Evolutionary conservation across 2,113 vertebrate species (phyloP), one percentile per base, ranked within the genome.

Genomic region (mouse (Mus musculus)): DNA sequence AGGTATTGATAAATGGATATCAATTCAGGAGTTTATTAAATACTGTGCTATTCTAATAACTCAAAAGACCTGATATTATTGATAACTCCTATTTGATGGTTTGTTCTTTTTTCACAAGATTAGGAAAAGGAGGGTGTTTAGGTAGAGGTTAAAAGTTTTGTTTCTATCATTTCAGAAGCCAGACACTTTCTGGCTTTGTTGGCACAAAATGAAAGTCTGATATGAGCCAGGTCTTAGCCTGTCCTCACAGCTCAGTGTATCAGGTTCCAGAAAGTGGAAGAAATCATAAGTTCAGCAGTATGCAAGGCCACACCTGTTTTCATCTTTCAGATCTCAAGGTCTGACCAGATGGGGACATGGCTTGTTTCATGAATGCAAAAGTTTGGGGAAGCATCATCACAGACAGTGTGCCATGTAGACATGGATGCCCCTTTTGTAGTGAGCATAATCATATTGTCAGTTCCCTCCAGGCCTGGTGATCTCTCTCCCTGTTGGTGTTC

Each of bases 251-350:
- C 30, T 54, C 30, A 54, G 8, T 46, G 4, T 20, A 10, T 33
- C 3, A 33, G 19, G 28, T 30, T 54, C 14, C 2, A 0, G 14
- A 30, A 28, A 36, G 7, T 5, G 16, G 8, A 3, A 78, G 16
- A 54, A 20, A 30, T 16, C 1, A 20, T 54, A 49, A 78, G 16
- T 19, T 78, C 30, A 78, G 49, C 75, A 49, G 75, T 49, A 24
- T 30, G 1, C 12, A 76, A 76, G 13, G 46, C 5, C 17, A 78
- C 1, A 17, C 28, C 16, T 54, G 16, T 33, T 54, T 52, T 54
- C 16, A 20, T 54, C 49, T 78, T 20, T 30, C 30, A 54, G 17
- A 33, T 1, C 30, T 36, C 49, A 12, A 36, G 46, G 3, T 52
- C 8, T 78, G 52, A 7, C 19, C 33, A 81, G 30, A 54, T 30